Percentiles rank a stretch among this genome's conserved stretches.
phyloP scores from a whole-genome alignment of 2,113 vertebrate species.

The Poicephalus gulielmi region DNA sequence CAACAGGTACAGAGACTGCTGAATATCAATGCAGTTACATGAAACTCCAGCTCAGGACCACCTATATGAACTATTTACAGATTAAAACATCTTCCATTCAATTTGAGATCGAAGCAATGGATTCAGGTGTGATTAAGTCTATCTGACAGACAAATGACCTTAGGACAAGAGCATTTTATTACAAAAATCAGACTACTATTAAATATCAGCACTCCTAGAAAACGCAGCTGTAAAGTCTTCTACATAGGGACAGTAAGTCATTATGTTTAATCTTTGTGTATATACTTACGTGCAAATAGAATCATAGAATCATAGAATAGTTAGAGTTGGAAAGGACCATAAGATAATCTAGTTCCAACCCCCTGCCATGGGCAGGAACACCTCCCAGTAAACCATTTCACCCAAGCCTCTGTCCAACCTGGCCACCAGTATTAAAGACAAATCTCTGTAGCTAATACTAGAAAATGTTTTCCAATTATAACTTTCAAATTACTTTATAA shows the following conservation, averaged over 20 bases:
- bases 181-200: background rate
- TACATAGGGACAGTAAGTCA: background rate
- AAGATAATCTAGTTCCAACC: too few species aligned
- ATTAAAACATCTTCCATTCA: background rate
- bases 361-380: too few species aligned
- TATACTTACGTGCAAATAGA: background rate
- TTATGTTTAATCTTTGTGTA: background rate
- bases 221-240: background rate
- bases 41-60: background rate
- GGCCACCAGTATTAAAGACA: background rate
- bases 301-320: too few species aligned
- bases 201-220: background rate
- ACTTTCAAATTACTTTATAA: background rate
- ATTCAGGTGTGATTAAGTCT: background rate
- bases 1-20: background rate
- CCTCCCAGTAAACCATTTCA: too few species aligned
- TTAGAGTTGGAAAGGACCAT: too few species aligned
- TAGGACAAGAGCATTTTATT: background rate
- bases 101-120: background rate
- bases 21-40: fast-evolving
- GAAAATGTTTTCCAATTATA: background rate
- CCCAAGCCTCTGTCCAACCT: too few species aligned
- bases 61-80: background rate
- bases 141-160: background rate
- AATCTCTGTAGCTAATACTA: background rate